Evolutionary conservation across 2,113 vertebrate species (phyloP).

Genomic region (Epinephelus fuscoguttatus): DNA sequence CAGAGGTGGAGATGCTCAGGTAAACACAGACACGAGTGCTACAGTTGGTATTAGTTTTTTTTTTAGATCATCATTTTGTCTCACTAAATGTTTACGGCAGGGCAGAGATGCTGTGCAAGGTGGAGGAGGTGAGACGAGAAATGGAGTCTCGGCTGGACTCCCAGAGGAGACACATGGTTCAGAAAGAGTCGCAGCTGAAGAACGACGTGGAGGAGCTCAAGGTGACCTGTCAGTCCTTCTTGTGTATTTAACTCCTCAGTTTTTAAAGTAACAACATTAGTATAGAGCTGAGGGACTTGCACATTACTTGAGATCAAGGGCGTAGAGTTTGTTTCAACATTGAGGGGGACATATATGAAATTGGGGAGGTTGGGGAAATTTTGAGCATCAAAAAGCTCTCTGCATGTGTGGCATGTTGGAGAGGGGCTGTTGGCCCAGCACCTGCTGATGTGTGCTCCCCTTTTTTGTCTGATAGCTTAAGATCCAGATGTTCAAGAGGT

Average conservation of each 20-base stretch:
- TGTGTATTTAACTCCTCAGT: not conserved
- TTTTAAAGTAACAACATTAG: not conserved
- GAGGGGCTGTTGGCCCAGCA: no score
- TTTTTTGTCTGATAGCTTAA: no score
- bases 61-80: not conserved
- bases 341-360: no score
- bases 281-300: not conserved
- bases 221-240: constrained; percentile 76
- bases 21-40: constrained; percentile 34
- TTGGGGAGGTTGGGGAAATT: no score
- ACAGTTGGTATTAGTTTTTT: constrained; percentile 8
- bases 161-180: constrained; percentile 93
- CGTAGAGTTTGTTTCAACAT: no score
- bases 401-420: no score
- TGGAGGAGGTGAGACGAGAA: constrained; percentile 91
- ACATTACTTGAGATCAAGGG: not conserved
- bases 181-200: constrained; percentile 90
- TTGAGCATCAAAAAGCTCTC: no score
- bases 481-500: no score
- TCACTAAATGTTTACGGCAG: constrained; percentile 63
- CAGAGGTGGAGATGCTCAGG: constrained; percentile 90
- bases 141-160: constrained; percentile 93
- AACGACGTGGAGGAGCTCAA: constrained; percentile 92
- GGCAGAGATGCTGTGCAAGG: constrained; percentile 90
- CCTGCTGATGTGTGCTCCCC: no score